A percentile compares a stretch with the other conserved stretches of the same genome.
phyloP scores from a whole-genome alignment of 2,797 vertebrate species.

The Danio tinwini region DNA sequence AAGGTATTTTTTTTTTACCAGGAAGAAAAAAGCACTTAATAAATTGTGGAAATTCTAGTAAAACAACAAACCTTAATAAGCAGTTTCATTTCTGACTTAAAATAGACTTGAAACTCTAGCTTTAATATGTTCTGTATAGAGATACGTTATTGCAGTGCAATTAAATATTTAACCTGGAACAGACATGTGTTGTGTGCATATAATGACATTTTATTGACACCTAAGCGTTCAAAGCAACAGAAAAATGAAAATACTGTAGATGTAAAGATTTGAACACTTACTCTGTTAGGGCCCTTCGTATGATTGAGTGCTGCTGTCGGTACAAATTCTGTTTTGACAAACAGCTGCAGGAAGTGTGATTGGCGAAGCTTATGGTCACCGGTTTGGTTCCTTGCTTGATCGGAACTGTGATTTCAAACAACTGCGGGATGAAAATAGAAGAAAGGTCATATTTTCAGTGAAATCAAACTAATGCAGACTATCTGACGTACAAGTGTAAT shows the following conservation, averaged over 20 bases:
- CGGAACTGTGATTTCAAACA: conserved; percentile 96
- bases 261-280: conserved; percentile 75
- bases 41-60: too few species aligned
- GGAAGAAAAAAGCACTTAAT: neutral
- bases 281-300: conserved; percentile 91
- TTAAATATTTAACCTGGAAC: too few species aligned
- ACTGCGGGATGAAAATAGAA: conserved; percentile 73
- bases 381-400: conserved; percentile 91
- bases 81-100: too few species aligned
- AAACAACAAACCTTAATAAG: too few species aligned
- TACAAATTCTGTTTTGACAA: conserved; percentile 94
- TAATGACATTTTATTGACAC: neutral
- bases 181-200: too few species aligned
- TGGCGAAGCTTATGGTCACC: conserved; percentile 94
- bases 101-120: neutral
- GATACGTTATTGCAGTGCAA: too few species aligned
- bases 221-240: neutral
- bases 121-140: neutral
- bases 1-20: neutral
- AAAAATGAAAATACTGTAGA: neutral
- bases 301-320: conserved; percentile 96
- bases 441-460: conserved; percentile 2
- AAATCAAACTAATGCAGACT: neutral
- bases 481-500: conserved; percentile 4
- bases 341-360: conserved; percentile 95